Conservation (phyloP, 1,140 invertebrate genomes). For the Musca vetustissima region DNA sequence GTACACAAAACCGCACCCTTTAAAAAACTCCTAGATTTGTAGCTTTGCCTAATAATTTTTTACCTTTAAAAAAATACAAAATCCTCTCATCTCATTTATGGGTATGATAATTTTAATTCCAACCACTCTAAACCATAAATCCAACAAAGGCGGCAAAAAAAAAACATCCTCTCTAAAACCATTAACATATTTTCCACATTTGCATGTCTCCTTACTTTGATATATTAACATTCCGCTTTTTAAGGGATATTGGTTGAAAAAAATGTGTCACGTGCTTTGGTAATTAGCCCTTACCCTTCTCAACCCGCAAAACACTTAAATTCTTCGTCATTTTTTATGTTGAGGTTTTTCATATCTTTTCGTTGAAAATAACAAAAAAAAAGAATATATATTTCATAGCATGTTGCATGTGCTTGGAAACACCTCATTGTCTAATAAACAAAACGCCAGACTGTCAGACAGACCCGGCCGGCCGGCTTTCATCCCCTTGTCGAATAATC, state of each 20-base stretch:
- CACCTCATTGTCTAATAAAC: conserved; percentile 1
- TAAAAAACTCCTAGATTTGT: no score
- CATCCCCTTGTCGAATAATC: background rate
- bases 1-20: no score
- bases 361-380: background rate
- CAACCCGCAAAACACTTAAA: conserved; percentile 8
- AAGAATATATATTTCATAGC: background rate
- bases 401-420: conserved; percentile 10
- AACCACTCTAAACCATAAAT: no score
- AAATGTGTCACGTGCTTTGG: conserved; percentile 17
- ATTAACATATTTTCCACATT: no score
- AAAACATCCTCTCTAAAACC: no score
- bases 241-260: background rate
- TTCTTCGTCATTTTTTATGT: background rate
- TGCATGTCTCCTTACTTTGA: no score
- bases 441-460: background rate
- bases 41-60: no score
- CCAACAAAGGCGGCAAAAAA: no score
- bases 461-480: background rate
- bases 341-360: background rate
- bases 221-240: no score
- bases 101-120: no score
- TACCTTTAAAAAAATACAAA: no score
- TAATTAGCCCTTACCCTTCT: conserved; percentile 12
- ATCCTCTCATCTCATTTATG: no score